These are phyloP conservation scores for Ectemnius continuus DNA, from an alignment of 2,888 invertebrate species.

Conservation along the genomic window DNA sequence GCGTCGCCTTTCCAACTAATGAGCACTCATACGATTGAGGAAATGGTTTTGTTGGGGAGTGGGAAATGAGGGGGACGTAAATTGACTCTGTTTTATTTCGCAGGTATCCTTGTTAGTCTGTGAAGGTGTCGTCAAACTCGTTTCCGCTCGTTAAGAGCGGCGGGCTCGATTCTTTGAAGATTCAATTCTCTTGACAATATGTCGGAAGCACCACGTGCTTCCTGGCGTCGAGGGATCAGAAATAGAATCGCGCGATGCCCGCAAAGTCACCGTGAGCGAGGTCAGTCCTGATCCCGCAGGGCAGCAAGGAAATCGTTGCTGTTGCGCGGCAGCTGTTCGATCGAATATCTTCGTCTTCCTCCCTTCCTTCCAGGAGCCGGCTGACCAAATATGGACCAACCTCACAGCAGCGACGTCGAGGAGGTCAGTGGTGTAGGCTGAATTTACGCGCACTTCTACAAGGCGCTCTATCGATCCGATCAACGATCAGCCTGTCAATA, in stretches of 20 bases:
- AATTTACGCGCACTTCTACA: constrained; percentile 1
- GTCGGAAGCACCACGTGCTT: constrained; percentile 43
- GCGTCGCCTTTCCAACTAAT: not conserved
- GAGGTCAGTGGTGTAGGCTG: constrained; percentile 42
- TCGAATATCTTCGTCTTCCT: not conserved
- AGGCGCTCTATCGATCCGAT: not conserved
- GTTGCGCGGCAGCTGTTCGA: constrained; percentile 8
- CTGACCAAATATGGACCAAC: constrained; percentile 24
- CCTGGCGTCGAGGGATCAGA: constrained; percentile 20
- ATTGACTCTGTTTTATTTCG: not conserved
- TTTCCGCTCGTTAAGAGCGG: not conserved
- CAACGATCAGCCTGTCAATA: not conserved
- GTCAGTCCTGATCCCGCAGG: constrained; percentile 25
- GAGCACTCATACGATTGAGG: not conserved
- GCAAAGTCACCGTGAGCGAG: constrained; percentile 38
- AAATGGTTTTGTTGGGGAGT: not conserved
- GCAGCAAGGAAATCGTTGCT: constrained; percentile 8
- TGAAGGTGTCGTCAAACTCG: not conserved
- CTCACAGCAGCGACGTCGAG: constrained; percentile 30
- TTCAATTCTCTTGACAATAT: constrained; percentile 31
- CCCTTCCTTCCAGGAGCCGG: not conserved
- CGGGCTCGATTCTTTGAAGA: not conserved
- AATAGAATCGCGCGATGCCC: constrained; percentile 37
- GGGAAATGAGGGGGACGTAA: not conserved
- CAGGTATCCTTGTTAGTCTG: not conserved